Base-by-base conservation (phyloP, 92 coral and sea anemone genomes). In the Phenganax stokvisi region DNA sequence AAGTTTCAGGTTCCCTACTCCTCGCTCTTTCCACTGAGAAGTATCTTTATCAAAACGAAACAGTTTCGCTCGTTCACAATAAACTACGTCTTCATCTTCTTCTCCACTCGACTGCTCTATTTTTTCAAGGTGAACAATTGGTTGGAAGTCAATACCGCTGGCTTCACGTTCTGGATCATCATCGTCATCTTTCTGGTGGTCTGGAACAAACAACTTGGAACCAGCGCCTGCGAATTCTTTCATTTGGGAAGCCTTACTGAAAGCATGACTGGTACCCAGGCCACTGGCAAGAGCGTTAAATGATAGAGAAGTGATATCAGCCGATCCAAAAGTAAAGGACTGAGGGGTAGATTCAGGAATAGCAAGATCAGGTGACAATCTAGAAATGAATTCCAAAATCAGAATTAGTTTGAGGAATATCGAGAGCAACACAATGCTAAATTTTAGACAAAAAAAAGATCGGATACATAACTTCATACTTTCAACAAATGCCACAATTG, bases 311-410 rank as follows among this genome's bases (percentile, higher is more conserved):
- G 97, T 80, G 27, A 93, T 74, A 70, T 71, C 81, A 25, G 90
- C 8, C 9, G 98, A 89, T 28, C 98, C 98, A 88, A 93, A 93
- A 65, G 88, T 81, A 82, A 91, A 91, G 25, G 86, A 52, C n/a
- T 30, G 74, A 6, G 79, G 15, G 11, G 72, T 16, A 52, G 37
- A 30, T 11, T 13, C 4, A 37, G 47, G 5, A 37, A 37, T 37
- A 0, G 53, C 15, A 2, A n/a, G 52, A 6, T 0, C 73, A 9
- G 31, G 17, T 28, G 73, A 68, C 47, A 10, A 68, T 68, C 73
- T 68, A 28, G 15, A 68, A 68, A 66, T 66, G 9, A 66, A 66
- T 66, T 66, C 28, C 72, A 66, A 66, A 12, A 64, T 37, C 67
- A 61, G 67, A 61, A 61, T 61, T 61, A 61, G 67, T 61, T 7